A percentile compares a stretch with the other conserved stretches of the same genome.
Conservation (phyloP, 2,797 vertebrate species). For the Sebastes hubbsi region DNA sequence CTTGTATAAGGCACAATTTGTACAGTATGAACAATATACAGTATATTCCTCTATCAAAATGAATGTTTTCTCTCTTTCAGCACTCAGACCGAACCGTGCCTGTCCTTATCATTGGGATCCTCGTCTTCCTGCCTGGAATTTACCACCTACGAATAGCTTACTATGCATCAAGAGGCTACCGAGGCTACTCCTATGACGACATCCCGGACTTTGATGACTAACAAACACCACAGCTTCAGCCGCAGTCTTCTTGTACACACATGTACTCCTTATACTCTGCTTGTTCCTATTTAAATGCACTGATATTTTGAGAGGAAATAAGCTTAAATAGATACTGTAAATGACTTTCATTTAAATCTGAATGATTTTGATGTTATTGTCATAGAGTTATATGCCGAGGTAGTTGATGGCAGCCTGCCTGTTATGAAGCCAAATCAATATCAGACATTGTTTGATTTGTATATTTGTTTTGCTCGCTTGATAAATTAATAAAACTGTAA, state of each 20-base stretch:
- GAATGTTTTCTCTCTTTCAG: constrained; percentile 69
- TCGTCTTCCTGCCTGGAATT: constrained; percentile 96
- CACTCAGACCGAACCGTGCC: constrained; percentile 91
- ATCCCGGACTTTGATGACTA: constrained; percentile 98
- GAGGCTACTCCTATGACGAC: constrained; percentile 96
- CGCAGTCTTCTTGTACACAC: not conserved
- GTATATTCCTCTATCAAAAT: not conserved
- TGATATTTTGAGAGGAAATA: not conserved
- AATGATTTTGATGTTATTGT: not conserved
- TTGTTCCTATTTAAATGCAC: not conserved
- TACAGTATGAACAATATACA: not conserved
- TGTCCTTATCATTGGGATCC: constrained; percentile 94
- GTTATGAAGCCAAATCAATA: constrained; percentile 8
- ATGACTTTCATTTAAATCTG: not conserved
- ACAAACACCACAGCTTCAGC: constrained; percentile 32
- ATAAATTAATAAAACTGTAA: constrained; percentile 21
- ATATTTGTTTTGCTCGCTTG: constrained; percentile 30
- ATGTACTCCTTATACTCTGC: not conserved
- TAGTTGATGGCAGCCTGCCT: constrained; percentile 7
- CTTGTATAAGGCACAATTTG: not conserved
- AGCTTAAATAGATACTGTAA: not conserved
- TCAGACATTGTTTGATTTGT: constrained; percentile 26
- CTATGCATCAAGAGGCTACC: constrained; percentile 93
- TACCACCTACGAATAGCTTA: constrained; percentile 97
- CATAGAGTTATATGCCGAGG: not conserved